Base-by-base conservation (phyloP, 2,113 vertebrate species). In the Etia nguti region DNA sequence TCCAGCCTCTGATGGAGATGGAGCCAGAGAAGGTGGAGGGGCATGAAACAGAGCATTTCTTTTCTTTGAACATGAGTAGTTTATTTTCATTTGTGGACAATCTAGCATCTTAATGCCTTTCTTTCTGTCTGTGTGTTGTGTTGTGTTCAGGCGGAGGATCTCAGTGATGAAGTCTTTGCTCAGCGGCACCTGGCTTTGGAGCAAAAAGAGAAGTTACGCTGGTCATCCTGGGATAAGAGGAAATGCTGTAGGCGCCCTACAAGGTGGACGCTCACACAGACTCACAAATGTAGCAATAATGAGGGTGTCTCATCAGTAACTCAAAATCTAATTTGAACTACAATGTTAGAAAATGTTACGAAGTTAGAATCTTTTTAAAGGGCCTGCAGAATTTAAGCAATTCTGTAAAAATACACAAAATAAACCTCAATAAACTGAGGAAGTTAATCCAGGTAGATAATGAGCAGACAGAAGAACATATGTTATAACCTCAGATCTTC, bases 171-270 rank as follows among this genome's bases (percentile, higher is more conserved):
- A 34, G 81, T 79, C 80, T 96, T 96, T 79, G 81, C 88, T 59
- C 90, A 60, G 89, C 92, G 96, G 84, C 96, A 97, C 85, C 20
- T 86, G 86, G 79, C 24, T 43, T 88, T 82, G 18, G 96, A 96
- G 86, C 80, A 80, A 60, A 91, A 87, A 70, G 96, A 97, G 91
- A 96, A 92, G 81, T 81, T 88, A 15, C 55, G 82, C 55, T 92
- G 94, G 93, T 41, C 56, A 8, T 91, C 82, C 22, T 94, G 90
- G 94, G 91, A 89, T 31, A 89, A 82, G n/a, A 92, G 83, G 46
- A 88, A 84, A 54, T 57, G 86, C 80, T 81, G 29, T 81, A 86
- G 91, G 41, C 88, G 8, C 43, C 88, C 70, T 8, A 86, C 84
- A 87, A 96, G 95, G 95, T 95, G 38, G 10, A 73, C 15, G 54